Conservation (phyloP, 2,888 invertebrate genomes). For the Tetheella fluctuosa region DNA sequence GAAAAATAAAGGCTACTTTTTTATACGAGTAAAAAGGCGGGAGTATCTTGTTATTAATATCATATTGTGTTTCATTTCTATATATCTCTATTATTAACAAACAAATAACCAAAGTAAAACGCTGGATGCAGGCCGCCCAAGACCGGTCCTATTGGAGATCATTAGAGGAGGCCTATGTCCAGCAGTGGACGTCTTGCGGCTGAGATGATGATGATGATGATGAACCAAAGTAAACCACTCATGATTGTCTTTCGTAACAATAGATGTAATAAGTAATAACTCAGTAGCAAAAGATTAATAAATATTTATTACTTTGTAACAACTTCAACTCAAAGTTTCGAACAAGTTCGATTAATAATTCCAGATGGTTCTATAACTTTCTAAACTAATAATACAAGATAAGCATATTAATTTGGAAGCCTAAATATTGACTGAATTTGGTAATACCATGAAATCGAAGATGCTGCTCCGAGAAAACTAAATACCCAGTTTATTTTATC, state of each 20-base stretch:
- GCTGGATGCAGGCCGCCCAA: too few relatives aligned
- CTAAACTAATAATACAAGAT: not conserved
- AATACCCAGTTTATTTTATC: not conserved
- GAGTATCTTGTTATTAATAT: too few relatives aligned
- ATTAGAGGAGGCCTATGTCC: too few relatives aligned
- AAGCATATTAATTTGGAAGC: not conserved
- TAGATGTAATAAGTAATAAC: not conserved
- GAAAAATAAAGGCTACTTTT: too few relatives aligned
- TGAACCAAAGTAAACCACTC: not conserved
- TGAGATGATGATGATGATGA: too few relatives aligned
- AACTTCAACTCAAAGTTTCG: not conserved
- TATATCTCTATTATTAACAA: too few relatives aligned
- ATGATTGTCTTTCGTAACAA: not conserved
- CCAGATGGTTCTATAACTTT: not conserved
- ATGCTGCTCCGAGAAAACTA: not conserved
- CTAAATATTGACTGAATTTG: not conserved
- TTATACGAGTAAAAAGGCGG: too few relatives aligned
- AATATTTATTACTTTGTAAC: not conserved
- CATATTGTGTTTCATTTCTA: too few relatives aligned
- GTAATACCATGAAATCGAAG: not conserved
- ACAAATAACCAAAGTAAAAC: too few relatives aligned
- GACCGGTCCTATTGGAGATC: too few relatives aligned
- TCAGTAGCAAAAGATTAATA: not conserved
- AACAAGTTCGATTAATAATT: constrained; percentile 1
- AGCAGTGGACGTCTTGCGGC: too few relatives aligned